Percentiles rank a stretch among this genome's conserved stretches.
Evolutionary conservation across 2,797 vertebrate genomes (phyloP).

Genomic region (Ibycter americanus): DNA sequence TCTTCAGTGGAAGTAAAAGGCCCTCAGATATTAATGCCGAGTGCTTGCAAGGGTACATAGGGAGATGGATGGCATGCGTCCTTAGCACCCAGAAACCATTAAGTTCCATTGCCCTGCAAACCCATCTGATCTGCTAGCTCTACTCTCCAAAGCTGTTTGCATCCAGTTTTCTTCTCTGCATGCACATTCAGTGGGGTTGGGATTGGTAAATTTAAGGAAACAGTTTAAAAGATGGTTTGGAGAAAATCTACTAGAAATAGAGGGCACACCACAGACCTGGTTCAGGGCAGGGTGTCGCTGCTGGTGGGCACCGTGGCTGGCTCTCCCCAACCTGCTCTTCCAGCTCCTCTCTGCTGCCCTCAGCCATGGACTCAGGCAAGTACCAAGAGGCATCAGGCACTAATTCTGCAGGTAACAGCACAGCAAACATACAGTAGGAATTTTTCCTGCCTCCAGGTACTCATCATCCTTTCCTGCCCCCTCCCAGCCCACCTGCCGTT

Average conservation of each 20-base stretch:
- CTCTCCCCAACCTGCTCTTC: neutral
- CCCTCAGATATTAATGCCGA: conserved; percentile 27
- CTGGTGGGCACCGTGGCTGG: neutral
- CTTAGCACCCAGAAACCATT: neutral
- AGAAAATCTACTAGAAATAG: neutral
- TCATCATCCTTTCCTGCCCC: neutral
- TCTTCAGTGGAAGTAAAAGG: conserved; percentile 29
- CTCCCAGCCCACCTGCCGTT: neutral
- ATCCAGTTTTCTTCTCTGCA: neutral
- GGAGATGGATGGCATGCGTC: neutral
- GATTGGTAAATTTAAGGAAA: neutral
- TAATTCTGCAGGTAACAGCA: neutral
- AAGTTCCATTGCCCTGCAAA: neutral
- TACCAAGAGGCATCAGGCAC: neutral
- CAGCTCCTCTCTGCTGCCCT: neutral
- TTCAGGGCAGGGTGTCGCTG: neutral
- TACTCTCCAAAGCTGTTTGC: neutral
- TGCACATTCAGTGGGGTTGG: neutral
- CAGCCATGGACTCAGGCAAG: neutral
- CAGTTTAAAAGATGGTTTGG: neutral
- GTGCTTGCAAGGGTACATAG: neutral
- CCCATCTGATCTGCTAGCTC: neutral
- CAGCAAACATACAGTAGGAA: neutral
- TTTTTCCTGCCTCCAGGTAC: neutral
- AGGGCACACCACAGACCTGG: neutral